A percentile compares a stretch with the other conserved stretches of the same genome.
Evolutionary conservation across 2,888 invertebrate genomes (phyloP).

Genomic region (Nomada fabriciana): DNA sequence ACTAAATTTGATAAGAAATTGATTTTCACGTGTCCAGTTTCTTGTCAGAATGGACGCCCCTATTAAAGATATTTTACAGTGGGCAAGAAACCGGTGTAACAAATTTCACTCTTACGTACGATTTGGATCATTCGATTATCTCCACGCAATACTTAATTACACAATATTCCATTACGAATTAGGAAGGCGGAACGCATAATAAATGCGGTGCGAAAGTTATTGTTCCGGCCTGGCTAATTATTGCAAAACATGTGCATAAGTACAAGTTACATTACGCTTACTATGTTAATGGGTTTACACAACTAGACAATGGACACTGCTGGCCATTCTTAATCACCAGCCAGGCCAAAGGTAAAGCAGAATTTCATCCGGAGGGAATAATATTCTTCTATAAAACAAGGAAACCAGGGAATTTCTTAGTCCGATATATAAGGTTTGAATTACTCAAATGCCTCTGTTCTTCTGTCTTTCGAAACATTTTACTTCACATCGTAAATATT

Average conservation of each 20-base stretch:
- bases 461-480: not conserved
- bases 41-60: too few species aligned
- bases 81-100: not conserved
- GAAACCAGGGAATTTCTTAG: too few species aligned
- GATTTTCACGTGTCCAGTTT: not conserved
- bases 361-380: too few species aligned
- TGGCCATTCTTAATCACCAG: too few species aligned
- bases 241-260: not conserved
- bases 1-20: not conserved
- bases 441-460: too few species aligned
- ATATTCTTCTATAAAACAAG: too few species aligned
- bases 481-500: not conserved
- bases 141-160: constrained; percentile 2
- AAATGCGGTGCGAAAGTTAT: constrained; percentile 7
- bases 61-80: not conserved
- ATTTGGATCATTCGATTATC: not conserved
- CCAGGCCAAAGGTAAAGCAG: too few species aligned
- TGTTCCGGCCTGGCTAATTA: not conserved
- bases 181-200: constrained; percentile 1
- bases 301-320: not conserved
- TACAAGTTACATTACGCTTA: not conserved
- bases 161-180: constrained; percentile 4
- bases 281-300: not conserved
- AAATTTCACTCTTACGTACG: constrained; percentile 3
- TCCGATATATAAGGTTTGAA: too few species aligned